Conservation (phyloP, 2,113 vertebrate genomes). For the Atlantisia rogersi region DNA sequence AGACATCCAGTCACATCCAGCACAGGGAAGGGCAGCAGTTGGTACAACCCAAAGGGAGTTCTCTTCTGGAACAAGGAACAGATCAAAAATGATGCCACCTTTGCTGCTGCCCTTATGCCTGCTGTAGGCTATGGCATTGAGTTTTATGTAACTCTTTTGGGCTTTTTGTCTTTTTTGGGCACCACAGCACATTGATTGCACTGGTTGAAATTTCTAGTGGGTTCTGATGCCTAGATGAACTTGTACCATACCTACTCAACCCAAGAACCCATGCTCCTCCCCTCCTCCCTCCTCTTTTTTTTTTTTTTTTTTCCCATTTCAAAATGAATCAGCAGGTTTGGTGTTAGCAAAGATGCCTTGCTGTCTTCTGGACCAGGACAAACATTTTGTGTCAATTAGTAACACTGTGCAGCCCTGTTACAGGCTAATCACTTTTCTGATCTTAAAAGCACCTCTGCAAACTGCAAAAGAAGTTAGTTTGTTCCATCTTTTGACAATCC, state of each 20-base stretch:
- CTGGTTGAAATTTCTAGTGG: not conserved
- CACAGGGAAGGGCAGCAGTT: not conserved
- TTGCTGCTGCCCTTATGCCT: not conserved
- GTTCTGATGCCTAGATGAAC: not conserved
- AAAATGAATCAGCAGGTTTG: not conserved
- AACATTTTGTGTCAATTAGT: not conserved
- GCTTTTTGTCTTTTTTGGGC: not conserved
- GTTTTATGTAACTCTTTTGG: not conserved
- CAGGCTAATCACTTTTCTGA: not conserved
- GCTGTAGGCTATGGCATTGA: not conserved
- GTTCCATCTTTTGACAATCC: slow-evolving; percentile 1
- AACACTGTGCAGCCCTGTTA: not conserved
- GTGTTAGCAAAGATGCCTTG: not conserved
- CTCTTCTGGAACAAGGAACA: not conserved
- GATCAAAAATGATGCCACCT: not conserved
- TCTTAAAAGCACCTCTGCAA: not conserved
- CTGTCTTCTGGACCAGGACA: not conserved
- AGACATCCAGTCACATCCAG: not conserved
- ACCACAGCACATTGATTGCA: not conserved
- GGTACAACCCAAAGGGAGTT: not conserved
- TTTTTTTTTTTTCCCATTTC: not conserved
- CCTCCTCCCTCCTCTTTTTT: rapidly evolving
- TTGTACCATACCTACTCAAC: not conserved
- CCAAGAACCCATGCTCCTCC: rapidly evolving
- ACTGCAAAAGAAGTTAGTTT: not conserved